Evolutionary conservation across 1,140 invertebrate genomes (phyloP), one percentile per base, ranked within the genome.

Genomic region (Rhyzopertha dominica): DNA sequence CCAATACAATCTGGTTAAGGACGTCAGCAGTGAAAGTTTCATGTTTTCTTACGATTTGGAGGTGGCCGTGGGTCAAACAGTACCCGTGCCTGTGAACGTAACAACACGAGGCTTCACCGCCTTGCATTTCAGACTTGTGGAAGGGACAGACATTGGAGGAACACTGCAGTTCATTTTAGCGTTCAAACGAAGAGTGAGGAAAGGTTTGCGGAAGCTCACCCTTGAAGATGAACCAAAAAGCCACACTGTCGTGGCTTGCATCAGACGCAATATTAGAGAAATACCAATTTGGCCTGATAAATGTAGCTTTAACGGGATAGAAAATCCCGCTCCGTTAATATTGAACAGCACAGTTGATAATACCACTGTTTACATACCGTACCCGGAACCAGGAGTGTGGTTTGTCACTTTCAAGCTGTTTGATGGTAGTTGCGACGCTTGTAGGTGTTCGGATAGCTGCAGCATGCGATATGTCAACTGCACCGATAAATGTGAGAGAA

Each of bases 371-470:
- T 73, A 84, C 47, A 78, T 89, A 9, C 87, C 87, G 1, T 90
- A 79, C 62, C 87, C 87, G 0, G 85, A 90, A 57, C 76, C 80
- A 10, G 87, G 86, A 0, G 63, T 66, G 10, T 91, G 86, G 86
- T 87, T 83, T 63, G 56, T 87, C 5, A 81, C 77, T 3, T 65
- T 84, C 28, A 74, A 73, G 10, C 55, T 82, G 14, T 86, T 83
- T 56, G 78, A 77, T 41, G 70, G 75, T 28, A 63, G 68, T 3
- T 67, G 70, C 20, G 62, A 59, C 29, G 56, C 9, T 53, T 74
- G 68, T 54, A 49, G 8, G 0, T 75, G 73, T 54, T 20, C 64
- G 12, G 51, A 61, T 0, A 47, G 47, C 5, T 63, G 58, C 19
- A 43, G 58, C 23, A 30, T 38, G 23, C 25, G 47, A 7, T 60